These are phyloP conservation scores for Leptinotarsa tumamoca DNA, from an alignment of 2,888 invertebrate species.

Conservation along the genomic window DNA sequence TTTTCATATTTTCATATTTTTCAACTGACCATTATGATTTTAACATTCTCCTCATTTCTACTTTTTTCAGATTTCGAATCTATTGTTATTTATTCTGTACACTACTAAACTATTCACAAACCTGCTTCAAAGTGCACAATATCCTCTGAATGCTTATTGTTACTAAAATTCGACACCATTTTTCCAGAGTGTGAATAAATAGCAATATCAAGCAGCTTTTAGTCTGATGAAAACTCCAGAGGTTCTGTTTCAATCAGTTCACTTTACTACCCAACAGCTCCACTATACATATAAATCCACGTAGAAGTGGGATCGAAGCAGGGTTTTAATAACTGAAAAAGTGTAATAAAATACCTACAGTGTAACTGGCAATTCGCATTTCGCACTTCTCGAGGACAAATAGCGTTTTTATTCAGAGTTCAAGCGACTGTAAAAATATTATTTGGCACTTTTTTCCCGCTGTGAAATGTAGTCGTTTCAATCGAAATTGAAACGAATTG, in stretches of 20 bases:
- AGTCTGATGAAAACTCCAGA: conserved; percentile 10
- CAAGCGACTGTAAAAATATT: neutral
- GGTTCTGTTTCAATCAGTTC: conserved; percentile 18
- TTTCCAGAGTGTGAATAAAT: neutral
- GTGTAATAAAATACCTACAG: conserved; percentile 18
- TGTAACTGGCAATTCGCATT: conserved; percentile 19
- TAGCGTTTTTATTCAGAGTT: conserved; percentile 8
- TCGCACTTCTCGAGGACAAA: conserved; percentile 11
- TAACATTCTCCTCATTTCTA: too few species aligned
- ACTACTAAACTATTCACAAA: too few species aligned
- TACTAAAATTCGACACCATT: neutral
- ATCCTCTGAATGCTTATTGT: neutral
- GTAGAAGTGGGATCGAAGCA: conserved; percentile 7
- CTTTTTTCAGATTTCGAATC: too few species aligned
- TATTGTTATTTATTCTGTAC: too few species aligned
- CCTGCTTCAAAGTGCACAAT: too few species aligned
- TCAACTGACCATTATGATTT: too few species aligned
- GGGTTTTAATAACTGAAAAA: conserved; percentile 15
- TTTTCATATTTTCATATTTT: too few species aligned
- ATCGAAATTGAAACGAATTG: neutral
- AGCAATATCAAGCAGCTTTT: conserved; percentile 12
- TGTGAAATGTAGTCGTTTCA: conserved; percentile 2
- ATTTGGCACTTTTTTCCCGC: neutral
- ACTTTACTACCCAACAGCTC: conserved; percentile 17
- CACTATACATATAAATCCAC: conserved; percentile 3